Conservation (phyloP, 1,140 invertebrate species). For the Atopsyche davidsoni region DNA sequence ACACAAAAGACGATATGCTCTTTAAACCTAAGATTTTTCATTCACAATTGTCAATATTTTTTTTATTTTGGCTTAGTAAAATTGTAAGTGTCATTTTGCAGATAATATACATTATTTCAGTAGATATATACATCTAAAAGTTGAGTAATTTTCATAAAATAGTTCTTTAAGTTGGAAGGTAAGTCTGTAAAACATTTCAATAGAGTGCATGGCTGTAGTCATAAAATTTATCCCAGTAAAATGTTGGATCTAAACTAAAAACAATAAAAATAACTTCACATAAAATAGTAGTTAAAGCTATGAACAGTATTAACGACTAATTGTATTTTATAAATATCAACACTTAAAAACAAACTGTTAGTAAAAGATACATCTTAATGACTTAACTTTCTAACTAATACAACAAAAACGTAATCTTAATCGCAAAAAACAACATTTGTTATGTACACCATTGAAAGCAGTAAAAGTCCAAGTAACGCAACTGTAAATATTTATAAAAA, state of each 20-base stretch:
- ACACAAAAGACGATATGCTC: not conserved
- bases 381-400: not conserved
- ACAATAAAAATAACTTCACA: too few relatives aligned
- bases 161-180: not conserved
- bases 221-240: not conserved
- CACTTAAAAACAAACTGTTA: not conserved
- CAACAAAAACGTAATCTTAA: not conserved
- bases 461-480: not conserved
- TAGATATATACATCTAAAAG: not conserved
- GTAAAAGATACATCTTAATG: not conserved
- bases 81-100: not conserved
- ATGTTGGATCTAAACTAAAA: too few relatives aligned
- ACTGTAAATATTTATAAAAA: constrained; percentile 19
- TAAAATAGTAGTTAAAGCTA: too few relatives aligned
- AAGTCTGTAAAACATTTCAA: not conserved
- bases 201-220: not conserved
- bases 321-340: not conserved
- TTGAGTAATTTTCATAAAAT: not conserved
- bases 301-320: too few relatives aligned
- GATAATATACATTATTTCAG: not conserved
- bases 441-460: too few relatives aligned
- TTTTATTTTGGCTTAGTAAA: not conserved
- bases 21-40: not conserved
- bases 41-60: not conserved
- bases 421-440: too few relatives aligned